These are phyloP conservation scores for Habroteleia sp. DNA, from an alignment of 2,888 invertebrate genomes.

Conservation along the genomic window DNA sequence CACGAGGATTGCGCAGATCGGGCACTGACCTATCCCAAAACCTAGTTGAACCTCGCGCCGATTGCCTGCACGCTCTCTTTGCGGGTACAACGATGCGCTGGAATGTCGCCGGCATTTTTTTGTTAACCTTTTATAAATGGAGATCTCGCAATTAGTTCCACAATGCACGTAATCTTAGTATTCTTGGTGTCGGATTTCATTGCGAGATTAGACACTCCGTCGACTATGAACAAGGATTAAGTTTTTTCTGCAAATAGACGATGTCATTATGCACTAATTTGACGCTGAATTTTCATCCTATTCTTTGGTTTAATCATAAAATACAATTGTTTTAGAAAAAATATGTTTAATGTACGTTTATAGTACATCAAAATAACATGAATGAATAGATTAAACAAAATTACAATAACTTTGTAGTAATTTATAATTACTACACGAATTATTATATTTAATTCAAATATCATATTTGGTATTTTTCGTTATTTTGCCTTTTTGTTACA, in stretches of 20 bases:
- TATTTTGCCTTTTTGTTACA: too few relatives aligned
- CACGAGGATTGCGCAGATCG: constrained; percentile 41
- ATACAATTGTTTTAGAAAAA: too few relatives aligned
- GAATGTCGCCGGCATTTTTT: constrained; percentile 58
- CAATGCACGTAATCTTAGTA: constrained; percentile 47
- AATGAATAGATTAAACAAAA: too few relatives aligned
- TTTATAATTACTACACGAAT: too few relatives aligned
- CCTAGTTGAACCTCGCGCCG: constrained; percentile 44
- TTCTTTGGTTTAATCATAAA: too few relatives aligned
- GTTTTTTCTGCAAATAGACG: constrained; percentile 28
- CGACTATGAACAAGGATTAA: constrained; percentile 25
- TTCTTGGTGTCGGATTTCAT: constrained; percentile 40
- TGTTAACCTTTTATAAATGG: constrained; percentile 49
- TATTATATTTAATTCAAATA: too few relatives aligned
- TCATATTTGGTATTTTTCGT: too few relatives aligned
- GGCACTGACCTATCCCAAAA: constrained; percentile 68
- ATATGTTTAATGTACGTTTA: too few relatives aligned
- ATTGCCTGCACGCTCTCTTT: constrained; percentile 33
- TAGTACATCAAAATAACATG: too few relatives aligned
- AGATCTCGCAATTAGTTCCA: constrained; percentile 55
- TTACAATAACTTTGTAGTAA: too few relatives aligned
- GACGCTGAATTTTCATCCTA: constrained; percentile 10
- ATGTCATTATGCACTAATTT: constrained; percentile 5
- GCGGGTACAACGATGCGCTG: constrained; percentile 40
- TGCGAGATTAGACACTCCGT: constrained; percentile 54